Evolutionary conservation across 2,113 vertebrate genomes (phyloP).

Genomic region (Amblyopsis rosae): DNA sequence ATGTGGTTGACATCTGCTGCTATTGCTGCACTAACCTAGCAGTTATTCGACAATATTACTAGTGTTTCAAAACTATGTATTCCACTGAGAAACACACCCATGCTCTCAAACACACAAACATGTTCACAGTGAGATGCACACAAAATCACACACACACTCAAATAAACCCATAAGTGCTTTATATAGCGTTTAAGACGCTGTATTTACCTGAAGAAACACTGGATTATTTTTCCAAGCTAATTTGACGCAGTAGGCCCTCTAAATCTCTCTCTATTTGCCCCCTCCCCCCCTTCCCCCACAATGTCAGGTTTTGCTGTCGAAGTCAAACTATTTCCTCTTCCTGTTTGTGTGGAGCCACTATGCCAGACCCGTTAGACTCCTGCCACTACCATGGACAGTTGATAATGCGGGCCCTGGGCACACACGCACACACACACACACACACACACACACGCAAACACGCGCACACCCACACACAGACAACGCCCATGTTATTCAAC

Average conservation of each 20-base stretch:
- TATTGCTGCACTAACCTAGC: background rate
- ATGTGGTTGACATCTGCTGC: no score
- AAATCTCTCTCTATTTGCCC: no score
- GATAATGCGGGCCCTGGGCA: slow-evolving; percentile 49
- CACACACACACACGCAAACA: slow-evolving; percentile 30
- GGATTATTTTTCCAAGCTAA: slow-evolving; percentile 80
- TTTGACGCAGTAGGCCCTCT: slow-evolving; percentile 72
- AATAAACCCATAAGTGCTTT: background rate
- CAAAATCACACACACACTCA: slow-evolving; percentile 20
- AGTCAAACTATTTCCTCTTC: slow-evolving; percentile 69
- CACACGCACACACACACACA: slow-evolving; percentile 20
- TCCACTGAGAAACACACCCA: slow-evolving; percentile 9
- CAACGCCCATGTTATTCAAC: slow-evolving; percentile 60
- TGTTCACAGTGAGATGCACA: background rate
- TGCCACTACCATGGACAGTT: slow-evolving; percentile 62
- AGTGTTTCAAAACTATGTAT: no score
- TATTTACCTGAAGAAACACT: slow-evolving; percentile 65
- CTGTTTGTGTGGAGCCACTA: slow-evolving; percentile 51
- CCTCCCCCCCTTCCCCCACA: slow-evolving; percentile 1
- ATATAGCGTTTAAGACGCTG: slow-evolving; percentile 57
- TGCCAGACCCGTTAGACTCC: slow-evolving; percentile 58
- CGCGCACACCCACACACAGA: slow-evolving; percentile 31
- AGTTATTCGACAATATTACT: background rate
- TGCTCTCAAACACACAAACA: slow-evolving; percentile 15
- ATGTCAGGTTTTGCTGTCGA: slow-evolving; percentile 38